Percentiles rank a stretch among this genome's conserved stretches.
phyloP scores from a whole-genome alignment of 2,888 invertebrate genomes.

The Dasysyrphus tricinctus region DNA sequence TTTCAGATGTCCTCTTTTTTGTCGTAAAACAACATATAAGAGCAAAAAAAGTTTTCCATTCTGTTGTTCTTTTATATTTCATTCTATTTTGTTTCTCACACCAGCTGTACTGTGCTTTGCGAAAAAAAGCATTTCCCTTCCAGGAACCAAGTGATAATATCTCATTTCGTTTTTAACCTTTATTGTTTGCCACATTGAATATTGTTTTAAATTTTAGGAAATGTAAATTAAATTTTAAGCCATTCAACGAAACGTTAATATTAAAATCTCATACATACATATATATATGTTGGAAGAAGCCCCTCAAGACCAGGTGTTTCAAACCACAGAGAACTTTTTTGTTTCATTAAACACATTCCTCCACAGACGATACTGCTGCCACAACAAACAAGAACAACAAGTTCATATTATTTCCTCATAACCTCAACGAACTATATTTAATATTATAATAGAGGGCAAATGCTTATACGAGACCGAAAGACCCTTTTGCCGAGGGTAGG shows the following conservation, averaged over 20 bases:
- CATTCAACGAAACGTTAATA: slow-evolving; percentile 26
- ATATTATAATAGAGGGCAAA: not conserved
- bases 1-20: not conserved
- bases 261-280: slow-evolving; percentile 49
- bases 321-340: slow-evolving; percentile 29
- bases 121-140: not conserved
- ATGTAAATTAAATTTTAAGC: slow-evolving; percentile 56
- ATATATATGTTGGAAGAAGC: slow-evolving; percentile 24
- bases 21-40: not conserved
- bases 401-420: slow-evolving; percentile 5
- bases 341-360: slow-evolving; percentile 36
- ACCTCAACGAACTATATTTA: not conserved
- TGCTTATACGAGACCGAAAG: slow-evolving; percentile 41
- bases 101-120: not conserved
- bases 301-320: slow-evolving; percentile 39
- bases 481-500: slow-evolving; percentile 20
- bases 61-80: not conserved
- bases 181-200: too few relatives aligned
- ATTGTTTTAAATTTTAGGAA: slow-evolving; percentile 28
- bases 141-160: not conserved
- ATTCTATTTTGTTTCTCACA: not conserved
- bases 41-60: too few relatives aligned
- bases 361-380: not conserved
- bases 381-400: slow-evolving; percentile 3
- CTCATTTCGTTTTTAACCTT: not conserved